Percentiles rank a stretch among this genome's conserved stretches.
These are phyloP conservation scores for Brachionus calyciflorus DNA, from an alignment of 1,140 invertebrate genomes.

Conservation along the genomic window DNA sequence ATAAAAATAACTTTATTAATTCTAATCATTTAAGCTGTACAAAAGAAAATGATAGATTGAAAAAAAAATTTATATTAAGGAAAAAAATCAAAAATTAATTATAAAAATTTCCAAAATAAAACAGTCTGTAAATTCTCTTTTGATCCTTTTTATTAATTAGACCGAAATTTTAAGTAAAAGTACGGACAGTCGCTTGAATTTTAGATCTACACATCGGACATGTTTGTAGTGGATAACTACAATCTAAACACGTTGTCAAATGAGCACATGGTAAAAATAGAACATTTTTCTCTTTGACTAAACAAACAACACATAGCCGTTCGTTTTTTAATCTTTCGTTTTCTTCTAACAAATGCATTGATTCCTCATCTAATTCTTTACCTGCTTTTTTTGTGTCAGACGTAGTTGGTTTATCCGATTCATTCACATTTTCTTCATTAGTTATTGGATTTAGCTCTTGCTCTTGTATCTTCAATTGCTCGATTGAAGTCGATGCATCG, in stretches of 20 bases:
- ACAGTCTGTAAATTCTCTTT: too few relatives aligned
- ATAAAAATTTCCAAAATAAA: neutral
- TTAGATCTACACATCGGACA: slow-evolving; percentile 38
- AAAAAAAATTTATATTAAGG: too few relatives aligned
- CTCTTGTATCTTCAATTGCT: slow-evolving; percentile 6
- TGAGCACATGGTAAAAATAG: slow-evolving; percentile 38
- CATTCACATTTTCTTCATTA: neutral
- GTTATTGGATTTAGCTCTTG: neutral
- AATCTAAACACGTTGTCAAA: slow-evolving; percentile 33
- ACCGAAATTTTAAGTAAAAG: slow-evolving; percentile 34
- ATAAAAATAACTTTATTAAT: too few relatives aligned
- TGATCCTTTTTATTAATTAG: too few relatives aligned
- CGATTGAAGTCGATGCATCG: neutral
- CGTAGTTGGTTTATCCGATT: neutral
- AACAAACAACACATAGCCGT: slow-evolving; percentile 23
- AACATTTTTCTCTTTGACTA: slow-evolving; percentile 15
- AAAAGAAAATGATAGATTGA: too few relatives aligned
- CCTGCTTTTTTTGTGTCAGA: neutral
- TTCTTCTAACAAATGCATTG: slow-evolving; percentile 9
- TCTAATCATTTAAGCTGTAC: too few relatives aligned
- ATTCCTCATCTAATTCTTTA: slow-evolving; percentile 1
- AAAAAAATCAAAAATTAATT: slow-evolving; percentile 1
- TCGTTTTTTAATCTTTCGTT: slow-evolving; percentile 25
- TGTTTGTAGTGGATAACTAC: slow-evolving; percentile 5
- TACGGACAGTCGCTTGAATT: slow-evolving; percentile 25